Evolutionary conservation across 2,113 vertebrate species (phyloP).

Genomic region (Notechis scutatus): DNA sequence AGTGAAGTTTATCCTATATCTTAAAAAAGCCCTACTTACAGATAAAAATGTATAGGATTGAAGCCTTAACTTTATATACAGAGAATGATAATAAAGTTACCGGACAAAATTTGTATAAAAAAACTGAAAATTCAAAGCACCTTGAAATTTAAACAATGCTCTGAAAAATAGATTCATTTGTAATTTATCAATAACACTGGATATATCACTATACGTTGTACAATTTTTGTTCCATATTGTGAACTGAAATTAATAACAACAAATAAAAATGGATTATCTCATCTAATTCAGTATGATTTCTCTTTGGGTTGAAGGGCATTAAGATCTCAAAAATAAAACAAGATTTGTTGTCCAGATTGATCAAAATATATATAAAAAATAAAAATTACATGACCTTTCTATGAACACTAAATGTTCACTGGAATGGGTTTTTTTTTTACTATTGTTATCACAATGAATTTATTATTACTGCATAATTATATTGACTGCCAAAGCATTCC

Average conservation of each 20-base stretch:
- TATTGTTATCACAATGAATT: background rate
- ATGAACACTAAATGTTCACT: background rate
- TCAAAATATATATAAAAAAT: background rate
- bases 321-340: background rate
- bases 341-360: background rate
- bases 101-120: background rate
- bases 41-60: background rate
- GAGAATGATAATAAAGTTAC: background rate
- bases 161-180: background rate
- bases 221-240: background rate
- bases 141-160: background rate
- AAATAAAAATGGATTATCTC: background rate
- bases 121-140: background rate
- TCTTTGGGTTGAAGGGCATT: background rate
- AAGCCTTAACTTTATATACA: background rate
- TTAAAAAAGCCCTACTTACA: background rate
- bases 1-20: background rate
- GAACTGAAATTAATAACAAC: background rate
- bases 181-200: background rate
- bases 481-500: background rate
- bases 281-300: background rate
- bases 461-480: background rate
- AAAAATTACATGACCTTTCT: background rate
- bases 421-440: background rate
- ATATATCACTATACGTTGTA: background rate